These are phyloP conservation scores for Lycocerus yunnanus DNA, from an alignment of 2,888 invertebrate species.

Conservation along the genomic window DNA sequence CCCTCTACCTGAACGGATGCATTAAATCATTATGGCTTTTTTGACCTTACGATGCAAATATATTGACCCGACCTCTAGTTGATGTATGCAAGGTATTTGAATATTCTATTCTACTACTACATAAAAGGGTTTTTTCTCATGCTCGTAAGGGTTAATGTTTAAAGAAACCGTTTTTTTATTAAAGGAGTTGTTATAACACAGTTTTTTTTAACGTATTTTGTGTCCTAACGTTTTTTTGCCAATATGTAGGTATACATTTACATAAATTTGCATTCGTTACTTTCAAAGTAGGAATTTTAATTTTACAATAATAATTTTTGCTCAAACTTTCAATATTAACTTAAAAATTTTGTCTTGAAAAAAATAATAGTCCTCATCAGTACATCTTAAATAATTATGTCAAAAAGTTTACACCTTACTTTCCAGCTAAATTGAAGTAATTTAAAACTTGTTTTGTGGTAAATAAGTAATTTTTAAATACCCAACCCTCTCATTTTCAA, in stretches of 20 bases:
- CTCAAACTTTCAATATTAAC: too few relatives aligned
- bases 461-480: neutral
- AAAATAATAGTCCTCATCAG: neutral
- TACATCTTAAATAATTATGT: too few relatives aligned
- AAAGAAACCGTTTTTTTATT: constrained; percentile 23
- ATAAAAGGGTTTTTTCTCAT: constrained; percentile 49
- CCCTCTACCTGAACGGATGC: constrained; percentile 48
- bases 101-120: constrained; percentile 46
- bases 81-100: constrained; percentile 55
- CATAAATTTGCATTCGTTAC: neutral
- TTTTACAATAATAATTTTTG: neutral
- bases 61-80: constrained; percentile 47
- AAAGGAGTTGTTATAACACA: constrained; percentile 21
- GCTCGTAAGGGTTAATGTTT: constrained; percentile 35
- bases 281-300: neutral
- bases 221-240: constrained; percentile 21
- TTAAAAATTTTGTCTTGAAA: too few relatives aligned
- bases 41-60: constrained; percentile 54
- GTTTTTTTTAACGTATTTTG: constrained; percentile 28
- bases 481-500: neutral
- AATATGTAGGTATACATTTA: neutral
- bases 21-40: constrained; percentile 53
- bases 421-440: too few relatives aligned
- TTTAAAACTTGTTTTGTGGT: neutral
- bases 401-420: too few relatives aligned